Evolutionary conservation across 35 echinoderm and acorn worm species (phyloP).

Genomic region (Amphiura filiformis): DNA sequence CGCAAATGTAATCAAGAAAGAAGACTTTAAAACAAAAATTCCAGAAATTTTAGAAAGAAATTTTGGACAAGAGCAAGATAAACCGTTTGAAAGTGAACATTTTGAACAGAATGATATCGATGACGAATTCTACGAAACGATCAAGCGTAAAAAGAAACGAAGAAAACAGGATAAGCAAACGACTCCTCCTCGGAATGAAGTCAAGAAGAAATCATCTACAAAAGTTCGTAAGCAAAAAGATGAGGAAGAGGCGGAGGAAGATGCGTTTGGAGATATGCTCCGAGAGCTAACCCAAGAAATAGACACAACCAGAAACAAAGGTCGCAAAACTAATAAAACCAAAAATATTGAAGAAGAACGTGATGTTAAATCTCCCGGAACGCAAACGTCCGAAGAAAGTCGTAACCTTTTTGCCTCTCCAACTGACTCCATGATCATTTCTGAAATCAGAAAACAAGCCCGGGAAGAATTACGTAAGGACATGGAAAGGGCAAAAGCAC

Average conservation of each 20-base stretch:
- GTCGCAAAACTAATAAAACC: not conserved
- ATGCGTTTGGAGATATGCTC: slow-evolving; percentile 6
- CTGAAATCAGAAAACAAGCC: not conserved
- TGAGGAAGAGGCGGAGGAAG: not conserved
- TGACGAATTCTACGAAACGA: slow-evolving; percentile 37
- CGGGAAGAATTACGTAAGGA: not conserved
- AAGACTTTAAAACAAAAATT: not conserved
- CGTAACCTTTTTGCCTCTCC: not conserved
- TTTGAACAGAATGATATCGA: not conserved
- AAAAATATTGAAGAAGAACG: not conserved
- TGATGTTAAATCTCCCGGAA: not conserved
- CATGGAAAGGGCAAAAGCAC: not conserved
- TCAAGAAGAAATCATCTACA: slow-evolving; percentile 4
- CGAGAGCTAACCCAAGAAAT: slow-evolving; percentile 7
- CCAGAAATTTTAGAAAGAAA: not conserved
- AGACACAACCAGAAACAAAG: not conserved
- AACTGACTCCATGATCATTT: not conserved
- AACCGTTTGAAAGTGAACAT: not conserved
- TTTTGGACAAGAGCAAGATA: not conserved
- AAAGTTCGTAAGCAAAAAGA: not conserved
- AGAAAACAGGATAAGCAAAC: slow-evolving; percentile 33
- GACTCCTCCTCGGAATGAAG: slow-evolving; percentile 14
- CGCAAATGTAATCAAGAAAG: not conserved
- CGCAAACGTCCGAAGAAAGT: not conserved
- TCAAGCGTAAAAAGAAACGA: slow-evolving; percentile 13